These are phyloP conservation scores for Eupithecia centaureata DNA, from an alignment of 2,888 invertebrate genomes.

Conservation along the genomic window DNA sequence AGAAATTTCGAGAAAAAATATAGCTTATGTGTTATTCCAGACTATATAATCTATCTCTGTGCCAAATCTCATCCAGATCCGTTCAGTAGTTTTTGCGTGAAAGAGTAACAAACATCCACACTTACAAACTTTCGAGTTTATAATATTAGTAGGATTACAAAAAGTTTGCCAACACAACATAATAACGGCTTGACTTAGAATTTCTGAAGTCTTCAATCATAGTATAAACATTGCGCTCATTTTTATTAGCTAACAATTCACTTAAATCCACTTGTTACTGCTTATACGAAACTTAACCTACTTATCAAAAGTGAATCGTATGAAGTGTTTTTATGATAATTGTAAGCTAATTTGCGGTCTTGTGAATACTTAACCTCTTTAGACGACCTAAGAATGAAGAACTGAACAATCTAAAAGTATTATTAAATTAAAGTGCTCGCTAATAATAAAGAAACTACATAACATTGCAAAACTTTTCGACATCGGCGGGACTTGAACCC, in stretches of 20 bases:
- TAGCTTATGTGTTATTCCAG: too few relatives aligned
- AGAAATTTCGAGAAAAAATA: too few relatives aligned
- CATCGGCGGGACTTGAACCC: too few relatives aligned
- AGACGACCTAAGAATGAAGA: constrained; percentile 6
- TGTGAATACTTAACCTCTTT: constrained; percentile 22
- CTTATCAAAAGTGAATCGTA: constrained; percentile 6
- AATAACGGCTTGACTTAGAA: background rate
- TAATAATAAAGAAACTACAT: too few relatives aligned
- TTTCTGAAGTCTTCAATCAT: background rate
- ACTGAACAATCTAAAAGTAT: constrained; percentile 14
- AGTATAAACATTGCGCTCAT: background rate
- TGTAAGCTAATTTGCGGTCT: constrained; percentile 17
- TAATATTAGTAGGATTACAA: too few relatives aligned
- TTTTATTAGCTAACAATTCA: background rate
- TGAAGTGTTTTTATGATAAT: constrained; percentile 10
- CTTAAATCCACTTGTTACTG: background rate
- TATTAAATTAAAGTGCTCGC: too few relatives aligned
- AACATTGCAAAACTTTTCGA: too few relatives aligned
- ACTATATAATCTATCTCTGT: too few relatives aligned
- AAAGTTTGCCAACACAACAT: background rate
- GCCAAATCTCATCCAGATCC: too few relatives aligned
- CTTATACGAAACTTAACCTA: background rate
- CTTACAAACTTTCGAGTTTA: too few relatives aligned
- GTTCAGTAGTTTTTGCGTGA: too few relatives aligned
- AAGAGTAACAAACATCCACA: too few relatives aligned